A percentile compares a stretch with the other conserved stretches of the same genome.
Conservation (phyloP, 2,888 invertebrate genomes). For the Biston betularia region DNA sequence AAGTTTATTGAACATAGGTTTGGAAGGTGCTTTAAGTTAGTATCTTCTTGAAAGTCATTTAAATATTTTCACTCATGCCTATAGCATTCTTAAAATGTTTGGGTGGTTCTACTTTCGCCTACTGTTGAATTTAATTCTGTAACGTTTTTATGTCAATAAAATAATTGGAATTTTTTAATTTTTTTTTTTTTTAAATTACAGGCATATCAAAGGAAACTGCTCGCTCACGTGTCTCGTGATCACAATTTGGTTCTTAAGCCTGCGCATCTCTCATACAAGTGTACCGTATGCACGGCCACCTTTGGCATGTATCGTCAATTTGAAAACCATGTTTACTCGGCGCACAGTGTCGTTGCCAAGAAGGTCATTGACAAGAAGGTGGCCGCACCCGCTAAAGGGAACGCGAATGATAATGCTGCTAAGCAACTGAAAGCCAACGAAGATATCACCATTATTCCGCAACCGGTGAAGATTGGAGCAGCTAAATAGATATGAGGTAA, state of each 20-base stretch:
- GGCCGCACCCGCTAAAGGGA: conserved; percentile 55
- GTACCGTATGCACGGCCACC: conserved; percentile 97
- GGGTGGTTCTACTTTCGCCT: no score
- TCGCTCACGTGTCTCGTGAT: conserved; percentile 96
- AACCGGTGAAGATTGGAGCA: conserved; percentile 85
- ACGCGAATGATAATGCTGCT: conserved; percentile 58
- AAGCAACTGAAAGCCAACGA: conserved; percentile 92
- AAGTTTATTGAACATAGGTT: no score
- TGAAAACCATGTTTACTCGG: conserved; percentile 97
- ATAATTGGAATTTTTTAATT: no score
- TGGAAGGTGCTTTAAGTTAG: no score
- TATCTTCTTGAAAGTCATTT: no score
- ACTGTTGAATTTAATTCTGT: no score
- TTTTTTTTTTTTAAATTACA: conserved; percentile 62
- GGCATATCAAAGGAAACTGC: conserved; percentile 97
- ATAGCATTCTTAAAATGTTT: no score
- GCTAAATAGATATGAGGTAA: conserved; percentile 68
- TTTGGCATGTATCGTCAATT: conserved; percentile 98
- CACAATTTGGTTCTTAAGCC: conserved; percentile 97
- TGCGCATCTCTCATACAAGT: conserved; percentile 97
- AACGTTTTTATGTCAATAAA: no score
- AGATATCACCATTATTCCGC: conserved; percentile 94
- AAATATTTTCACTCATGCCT: no score
- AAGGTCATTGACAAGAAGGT: conserved; percentile 82
- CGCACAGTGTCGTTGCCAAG: conserved; percentile 96